These are phyloP conservation scores for Gymnocheta viridis DNA, from an alignment of 2,888 invertebrate genomes.

Conservation along the genomic window DNA sequence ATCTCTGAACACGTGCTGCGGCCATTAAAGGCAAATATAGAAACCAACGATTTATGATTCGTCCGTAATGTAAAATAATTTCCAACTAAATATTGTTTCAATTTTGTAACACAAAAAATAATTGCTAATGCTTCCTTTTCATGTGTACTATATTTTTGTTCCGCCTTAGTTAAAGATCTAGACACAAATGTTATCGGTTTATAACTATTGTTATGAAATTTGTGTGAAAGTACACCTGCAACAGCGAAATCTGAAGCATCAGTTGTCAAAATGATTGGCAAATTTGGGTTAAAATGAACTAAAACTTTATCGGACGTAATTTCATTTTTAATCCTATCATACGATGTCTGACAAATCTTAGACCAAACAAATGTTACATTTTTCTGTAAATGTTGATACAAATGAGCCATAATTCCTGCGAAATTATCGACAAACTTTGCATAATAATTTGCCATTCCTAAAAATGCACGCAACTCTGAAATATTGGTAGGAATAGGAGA, in stretches of 20 bases:
- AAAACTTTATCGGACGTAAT: constrained; percentile 12
- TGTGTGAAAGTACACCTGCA: constrained; percentile 65
- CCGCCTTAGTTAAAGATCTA: constrained; percentile 48
- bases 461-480: constrained; percentile 30
- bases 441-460: constrained; percentile 39
- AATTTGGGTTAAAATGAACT: constrained; percentile 13
- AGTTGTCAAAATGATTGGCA: constrained; percentile 24
- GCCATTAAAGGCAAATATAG: too few species aligned
- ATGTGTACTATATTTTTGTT: constrained; percentile 60
- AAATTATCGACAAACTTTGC: constrained; percentile 16
- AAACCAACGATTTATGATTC: too few species aligned
- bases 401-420: constrained; percentile 21
- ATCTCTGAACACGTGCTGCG: too few species aligned
- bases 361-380: constrained; percentile 7
- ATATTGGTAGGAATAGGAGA: constrained; percentile 32
- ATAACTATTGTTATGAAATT: neutral
- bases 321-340: neutral
- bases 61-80: too few species aligned
- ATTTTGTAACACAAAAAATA: constrained; percentile 13
- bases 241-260: constrained; percentile 29
- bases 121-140: constrained; percentile 60
- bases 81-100: too few species aligned
- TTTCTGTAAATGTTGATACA: constrained; percentile 26
- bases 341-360: neutral
- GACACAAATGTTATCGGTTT: constrained; percentile 69